Base-by-base conservation (phyloP, 2,888 invertebrate genomes). In the Phyllotreta striolata region DNA sequence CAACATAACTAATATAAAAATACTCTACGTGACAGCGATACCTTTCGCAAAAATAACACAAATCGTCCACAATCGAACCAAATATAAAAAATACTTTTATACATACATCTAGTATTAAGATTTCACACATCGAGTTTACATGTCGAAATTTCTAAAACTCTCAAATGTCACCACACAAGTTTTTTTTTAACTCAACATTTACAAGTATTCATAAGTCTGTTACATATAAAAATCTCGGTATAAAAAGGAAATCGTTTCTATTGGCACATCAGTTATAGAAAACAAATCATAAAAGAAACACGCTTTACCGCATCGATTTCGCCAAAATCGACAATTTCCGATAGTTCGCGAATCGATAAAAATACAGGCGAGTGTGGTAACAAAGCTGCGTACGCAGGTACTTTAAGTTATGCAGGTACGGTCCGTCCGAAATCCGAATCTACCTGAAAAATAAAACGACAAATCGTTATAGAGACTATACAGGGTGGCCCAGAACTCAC, bases 341-440 rank as follows among this genome's bases (percentile, higher is more conserved):
- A n/a, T n/a, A n/a, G n/a, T n/a, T n/a, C n/a, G n/a, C n/a, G n/a
- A n/a, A n/a, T n/a, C n/a, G n/a, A n/a, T n/a, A n/a, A n/a, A n/a
- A n/a, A n/a, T n/a, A n/a, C n/a, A 76, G 78, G 78, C 78, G 78
- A 77, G 79, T 78, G 78, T 78, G 78, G 78, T 77, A 77, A 77
- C 75, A 70, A n/a, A 72, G 73, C 74, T 76, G 73, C 74, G 73
- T 70, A 72, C 69, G 75, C 76, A 78, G 78, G 77, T 78, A 78
- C 78, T 72, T 73, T 74, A 74, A 24, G 73, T 72, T 70, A 74
- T 77, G 76, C 77, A 78, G 78, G 78, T 78, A 78, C 77, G 64
- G 64, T 41, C 57, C 39, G 51, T 52, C 51, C 46, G 52, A 60
- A 57, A 43, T 51, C 58, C 64, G 44, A 62, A 62, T 57, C 55